phyloP scores from a whole-genome alignment of 2,113 vertebrate genomes.

The Dipodomys ordii region DNA sequence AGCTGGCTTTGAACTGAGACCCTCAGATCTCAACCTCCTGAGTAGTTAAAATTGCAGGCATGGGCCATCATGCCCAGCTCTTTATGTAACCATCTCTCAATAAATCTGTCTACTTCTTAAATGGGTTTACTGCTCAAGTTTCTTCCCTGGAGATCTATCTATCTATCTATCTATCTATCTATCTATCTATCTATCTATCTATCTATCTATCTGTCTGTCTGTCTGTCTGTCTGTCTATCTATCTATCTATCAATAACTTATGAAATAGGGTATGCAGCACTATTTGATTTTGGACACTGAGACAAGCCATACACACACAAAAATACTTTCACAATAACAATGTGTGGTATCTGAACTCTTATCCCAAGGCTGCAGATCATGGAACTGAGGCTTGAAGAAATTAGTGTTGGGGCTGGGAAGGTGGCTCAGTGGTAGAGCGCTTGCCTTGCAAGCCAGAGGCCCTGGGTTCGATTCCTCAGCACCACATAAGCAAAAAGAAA shows the following conservation, averaged over 20 bases:
- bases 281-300: neutral
- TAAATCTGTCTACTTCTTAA: neutral
- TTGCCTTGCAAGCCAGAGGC: too few relatives aligned
- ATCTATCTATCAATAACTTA: neutral
- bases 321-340: neutral
- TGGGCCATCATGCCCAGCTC: neutral
- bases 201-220: neutral
- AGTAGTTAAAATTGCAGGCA: neutral
- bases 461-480: too few relatives aligned
- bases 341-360: neutral
- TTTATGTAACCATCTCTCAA: neutral
- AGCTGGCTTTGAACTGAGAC: too few relatives aligned
- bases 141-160: neutral
- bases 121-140: neutral
- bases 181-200: too few relatives aligned
- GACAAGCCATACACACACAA: neutral
- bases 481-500: too few relatives aligned
- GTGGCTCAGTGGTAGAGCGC: too few relatives aligned
- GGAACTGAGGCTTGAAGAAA: neutral
- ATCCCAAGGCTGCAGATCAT: neutral
- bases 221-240: too few relatives aligned
- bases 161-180: too few relatives aligned
- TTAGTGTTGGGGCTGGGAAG: neutral
- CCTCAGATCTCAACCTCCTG: too few relatives aligned
- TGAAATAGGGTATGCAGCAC: neutral